Evolutionary conservation across 1,140 invertebrate species (phyloP).

Genomic region (Nasonia giraulti): DNA sequence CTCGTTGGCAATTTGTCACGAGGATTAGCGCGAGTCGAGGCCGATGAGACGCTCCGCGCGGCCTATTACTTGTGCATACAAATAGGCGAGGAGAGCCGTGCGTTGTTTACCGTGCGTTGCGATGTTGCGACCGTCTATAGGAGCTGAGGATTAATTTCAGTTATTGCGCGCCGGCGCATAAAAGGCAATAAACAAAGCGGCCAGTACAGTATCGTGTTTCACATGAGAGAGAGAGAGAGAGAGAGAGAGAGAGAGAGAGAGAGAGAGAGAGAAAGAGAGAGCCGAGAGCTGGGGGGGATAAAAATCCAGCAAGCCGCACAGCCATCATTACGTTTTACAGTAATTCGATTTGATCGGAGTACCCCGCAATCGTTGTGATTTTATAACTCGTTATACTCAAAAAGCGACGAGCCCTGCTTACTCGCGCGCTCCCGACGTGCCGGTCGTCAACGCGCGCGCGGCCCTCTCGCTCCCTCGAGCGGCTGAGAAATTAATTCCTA

Average conservation of each 20-base stretch:
- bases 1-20: slow-evolving; percentile 56
- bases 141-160: too few relatives aligned
- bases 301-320: neutral
- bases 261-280: neutral
- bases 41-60: too few relatives aligned
- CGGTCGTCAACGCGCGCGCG: slow-evolving; percentile 10
- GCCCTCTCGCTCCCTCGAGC: neutral
- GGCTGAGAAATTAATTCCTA: slow-evolving; percentile 25
- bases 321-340: slow-evolving; percentile 21
- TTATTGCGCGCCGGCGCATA: too few relatives aligned
- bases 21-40: slow-evolving; percentile 37
- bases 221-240: neutral
- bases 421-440: neutral
- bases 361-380: slow-evolving; percentile 31
- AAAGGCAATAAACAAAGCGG: too few relatives aligned
- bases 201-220: neutral
- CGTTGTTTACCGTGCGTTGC: too few relatives aligned
- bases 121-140: too few relatives aligned
- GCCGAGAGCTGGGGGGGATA: neutral
- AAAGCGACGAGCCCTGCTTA: neutral
- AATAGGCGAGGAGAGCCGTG: neutral
- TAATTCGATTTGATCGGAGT: slow-evolving; percentile 33
- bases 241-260: neutral
- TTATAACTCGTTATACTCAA: slow-evolving; percentile 39
- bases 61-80: slow-evolving; percentile 32